These are phyloP conservation scores for Sclerurus mexicanus DNA, from an alignment of 2,113 vertebrate species.

Conservation along the genomic window DNA sequence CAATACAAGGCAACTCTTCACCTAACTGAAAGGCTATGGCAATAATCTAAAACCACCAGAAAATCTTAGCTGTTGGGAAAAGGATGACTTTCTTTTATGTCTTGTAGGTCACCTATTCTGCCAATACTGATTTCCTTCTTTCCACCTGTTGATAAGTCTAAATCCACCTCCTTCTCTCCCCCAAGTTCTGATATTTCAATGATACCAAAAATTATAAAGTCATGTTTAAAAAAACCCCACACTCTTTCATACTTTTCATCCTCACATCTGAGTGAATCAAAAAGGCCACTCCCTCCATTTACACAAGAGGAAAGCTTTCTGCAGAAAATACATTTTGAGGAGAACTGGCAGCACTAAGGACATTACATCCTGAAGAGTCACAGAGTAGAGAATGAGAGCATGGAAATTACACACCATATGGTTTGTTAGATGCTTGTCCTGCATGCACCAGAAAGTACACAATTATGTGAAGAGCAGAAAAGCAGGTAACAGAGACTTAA, in stretches of 20 bases:
- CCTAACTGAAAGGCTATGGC: neutral
- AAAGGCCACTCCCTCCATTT: neutral
- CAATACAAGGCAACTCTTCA: neutral
- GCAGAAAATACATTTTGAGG: neutral
- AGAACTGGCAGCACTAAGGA: neutral
- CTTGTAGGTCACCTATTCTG: neutral
- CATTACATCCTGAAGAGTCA: neutral
- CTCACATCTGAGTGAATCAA: neutral
- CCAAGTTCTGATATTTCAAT: neutral
- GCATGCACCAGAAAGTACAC: neutral
- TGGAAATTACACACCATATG: neutral
- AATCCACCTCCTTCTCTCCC: neutral
- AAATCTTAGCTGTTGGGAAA: neutral
- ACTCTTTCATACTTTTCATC: neutral
- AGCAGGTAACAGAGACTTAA: neutral
- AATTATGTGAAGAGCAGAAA: neutral
- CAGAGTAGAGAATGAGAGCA: neutral
- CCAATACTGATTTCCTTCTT: neutral
- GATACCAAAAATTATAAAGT: neutral
- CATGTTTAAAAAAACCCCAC: neutral
- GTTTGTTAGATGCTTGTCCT: neutral
- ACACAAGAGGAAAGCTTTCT: neutral
- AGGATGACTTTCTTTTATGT: neutral
- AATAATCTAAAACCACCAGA: neutral
- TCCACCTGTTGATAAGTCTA: neutral